Evolutionary conservation across 2,888 invertebrate genomes (phyloP).

Genomic region (Ectemnius lituratus): DNA sequence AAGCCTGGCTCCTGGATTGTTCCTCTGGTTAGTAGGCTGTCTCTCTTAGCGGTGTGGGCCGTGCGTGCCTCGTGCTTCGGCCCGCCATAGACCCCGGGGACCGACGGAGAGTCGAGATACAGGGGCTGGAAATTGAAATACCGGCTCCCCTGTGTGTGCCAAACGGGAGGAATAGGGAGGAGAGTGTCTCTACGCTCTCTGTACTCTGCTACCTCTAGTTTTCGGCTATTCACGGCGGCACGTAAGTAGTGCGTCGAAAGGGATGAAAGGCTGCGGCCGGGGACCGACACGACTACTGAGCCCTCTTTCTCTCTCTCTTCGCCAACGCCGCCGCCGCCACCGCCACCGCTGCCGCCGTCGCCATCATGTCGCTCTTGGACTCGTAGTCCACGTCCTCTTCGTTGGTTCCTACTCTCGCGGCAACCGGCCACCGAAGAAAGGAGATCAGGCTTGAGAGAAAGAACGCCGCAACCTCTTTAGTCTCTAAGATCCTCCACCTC

Average conservation of each 20-base stretch:
- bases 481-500: neutral
- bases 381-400: constrained; percentile 39
- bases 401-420: neutral
- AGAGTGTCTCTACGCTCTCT: constrained; percentile 29
- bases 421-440: constrained; percentile 14
- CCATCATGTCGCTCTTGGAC: constrained; percentile 20
- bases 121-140: no score
- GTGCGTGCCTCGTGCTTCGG: constrained; percentile 42
- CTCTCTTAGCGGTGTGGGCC: constrained; percentile 13
- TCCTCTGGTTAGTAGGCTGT: constrained; percentile 7
- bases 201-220: constrained; percentile 52
- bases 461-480: constrained; percentile 41
- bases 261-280: constrained; percentile 57
- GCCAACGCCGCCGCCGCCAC: neutral
- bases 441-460: constrained; percentile 40
- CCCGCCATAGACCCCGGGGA: neutral
- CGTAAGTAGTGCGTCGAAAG: constrained; percentile 51
- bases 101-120: constrained; percentile 7
- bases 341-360: neutral
- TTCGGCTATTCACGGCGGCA: constrained; percentile 60
- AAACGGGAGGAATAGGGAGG: constrained; percentile 7
- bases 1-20: constrained; percentile 31
- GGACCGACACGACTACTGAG: constrained; percentile 45
- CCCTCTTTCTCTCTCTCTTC: constrained; percentile 3
- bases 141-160: neutral